Evolutionary conservation across 2,113 vertebrate genomes (phyloP).

Genomic region (Eptatretus burgeri): DNA sequence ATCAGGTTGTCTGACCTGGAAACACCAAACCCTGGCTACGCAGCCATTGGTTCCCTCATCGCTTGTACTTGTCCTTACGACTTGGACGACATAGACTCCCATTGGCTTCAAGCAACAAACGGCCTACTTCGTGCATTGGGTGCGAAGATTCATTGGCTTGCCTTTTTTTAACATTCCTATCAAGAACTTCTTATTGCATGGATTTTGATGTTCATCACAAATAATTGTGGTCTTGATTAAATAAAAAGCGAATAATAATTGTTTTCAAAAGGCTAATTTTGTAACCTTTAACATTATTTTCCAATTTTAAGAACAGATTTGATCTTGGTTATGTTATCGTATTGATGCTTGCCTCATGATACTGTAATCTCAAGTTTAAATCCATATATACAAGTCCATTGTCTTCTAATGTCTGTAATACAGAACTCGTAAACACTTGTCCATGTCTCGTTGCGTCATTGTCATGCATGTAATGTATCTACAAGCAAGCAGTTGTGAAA

Average conservation of each 20-base stretch:
- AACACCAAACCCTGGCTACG: conserved; percentile 1
- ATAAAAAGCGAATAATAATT: not conserved
- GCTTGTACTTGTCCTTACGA: not conserved
- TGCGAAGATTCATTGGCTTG: not conserved
- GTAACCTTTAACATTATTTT: no score
- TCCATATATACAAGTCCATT: no score
- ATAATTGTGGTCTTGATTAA: not conserved
- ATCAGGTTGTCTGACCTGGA: conserved; percentile 5
- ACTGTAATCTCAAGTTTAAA: no score
- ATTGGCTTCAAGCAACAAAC: not conserved
- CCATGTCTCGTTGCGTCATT: no score
- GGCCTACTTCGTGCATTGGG: not conserved
- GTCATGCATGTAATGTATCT: no score
- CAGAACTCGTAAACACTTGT: no score
- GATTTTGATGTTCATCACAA: not conserved
- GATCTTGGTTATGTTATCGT: no score
- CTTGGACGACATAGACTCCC: not conserved
- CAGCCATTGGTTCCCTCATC: not conserved
- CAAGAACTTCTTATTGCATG: not conserved
- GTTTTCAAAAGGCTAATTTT: not conserved
- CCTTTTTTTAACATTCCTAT: not conserved
- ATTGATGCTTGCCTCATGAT: not conserved
- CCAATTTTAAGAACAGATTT: not conserved
- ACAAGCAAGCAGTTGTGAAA: no score
- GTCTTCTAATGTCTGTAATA: no score